Conservation (phyloP, 2,888 invertebrate species). For the Rotaria macrura region DNA sequence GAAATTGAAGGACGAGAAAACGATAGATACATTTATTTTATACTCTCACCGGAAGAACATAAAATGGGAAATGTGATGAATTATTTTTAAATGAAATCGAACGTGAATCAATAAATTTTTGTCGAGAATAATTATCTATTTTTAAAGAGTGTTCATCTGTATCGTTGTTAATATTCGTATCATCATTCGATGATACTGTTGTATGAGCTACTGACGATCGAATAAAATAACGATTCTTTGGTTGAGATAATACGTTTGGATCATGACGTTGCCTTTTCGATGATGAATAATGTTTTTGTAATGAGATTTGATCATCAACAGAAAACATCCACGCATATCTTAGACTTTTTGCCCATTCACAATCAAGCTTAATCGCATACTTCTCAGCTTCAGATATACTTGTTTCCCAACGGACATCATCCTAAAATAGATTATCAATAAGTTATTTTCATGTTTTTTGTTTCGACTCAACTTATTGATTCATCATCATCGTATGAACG, state of each 20-base stretch:
- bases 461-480: too few relatives aligned
- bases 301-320: neutral
- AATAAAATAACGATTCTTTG: neutral
- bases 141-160: neutral
- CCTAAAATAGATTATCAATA: neutral
- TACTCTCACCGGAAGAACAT: constrained; percentile 1
- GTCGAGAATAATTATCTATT: neutral
- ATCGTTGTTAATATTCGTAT: neutral
- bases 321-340: neutral
- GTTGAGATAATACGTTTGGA: neutral
- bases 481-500: too few relatives aligned
- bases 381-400: neutral
- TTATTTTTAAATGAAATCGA: neutral
- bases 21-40: neutral
- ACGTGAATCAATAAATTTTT: neutral
- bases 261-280: too few relatives aligned
- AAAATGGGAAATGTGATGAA: neutral
- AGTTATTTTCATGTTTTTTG: neutral
- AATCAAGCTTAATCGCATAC: neutral
- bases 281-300: neutral
- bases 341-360: neutral
- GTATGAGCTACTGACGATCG: neutral
- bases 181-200: neutral
- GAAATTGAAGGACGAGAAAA: neutral
- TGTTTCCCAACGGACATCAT: neutral